Evolutionary conservation across 2,888 invertebrate genomes (phyloP).

Genomic region (Lysandra bellargus): DNA sequence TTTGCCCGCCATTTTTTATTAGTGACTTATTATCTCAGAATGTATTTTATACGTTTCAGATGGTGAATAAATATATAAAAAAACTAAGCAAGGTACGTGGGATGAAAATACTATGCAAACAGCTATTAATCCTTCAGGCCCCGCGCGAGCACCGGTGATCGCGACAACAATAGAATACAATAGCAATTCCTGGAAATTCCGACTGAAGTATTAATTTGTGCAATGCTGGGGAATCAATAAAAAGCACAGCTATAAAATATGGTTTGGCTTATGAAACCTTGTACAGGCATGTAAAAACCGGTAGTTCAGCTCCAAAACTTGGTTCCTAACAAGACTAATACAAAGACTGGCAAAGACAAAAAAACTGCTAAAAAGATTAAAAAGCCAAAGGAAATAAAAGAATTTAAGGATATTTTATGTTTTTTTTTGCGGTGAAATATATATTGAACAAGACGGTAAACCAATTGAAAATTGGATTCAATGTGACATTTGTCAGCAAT

Average conservation of each 20-base stretch:
- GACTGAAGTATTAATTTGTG: constrained; percentile 33
- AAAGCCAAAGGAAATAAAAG: constrained; percentile 42
- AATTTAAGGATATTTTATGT: constrained; percentile 44
- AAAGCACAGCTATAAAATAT: constrained; percentile 41
- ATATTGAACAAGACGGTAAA: constrained; percentile 41
- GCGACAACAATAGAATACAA: no score
- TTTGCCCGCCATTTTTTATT: constrained; percentile 34
- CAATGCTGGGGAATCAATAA: constrained; percentile 39
- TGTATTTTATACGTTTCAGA: constrained; percentile 36
- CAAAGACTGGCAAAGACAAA: no score
- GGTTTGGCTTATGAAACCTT: constrained; percentile 41
- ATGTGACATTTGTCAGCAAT: constrained; percentile 6
- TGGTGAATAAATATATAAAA: constrained; percentile 31
- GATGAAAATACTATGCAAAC: no score
- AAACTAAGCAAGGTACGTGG: no score
- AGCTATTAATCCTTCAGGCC: no score
- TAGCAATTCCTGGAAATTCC: no score
- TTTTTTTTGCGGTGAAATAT: constrained; percentile 42
- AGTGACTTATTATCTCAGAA: constrained; percentile 38
- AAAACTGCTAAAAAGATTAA: constrained; percentile 40
- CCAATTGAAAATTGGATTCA: constrained; percentile 42
- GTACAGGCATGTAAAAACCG: constrained; percentile 35
- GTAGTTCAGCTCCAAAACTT: no score
- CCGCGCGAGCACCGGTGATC: no score
- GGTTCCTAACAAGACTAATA: no score